These are phyloP conservation scores for Bombyx mandarina DNA, from an alignment of 1,140 invertebrate species.

Conservation along the genomic window DNA sequence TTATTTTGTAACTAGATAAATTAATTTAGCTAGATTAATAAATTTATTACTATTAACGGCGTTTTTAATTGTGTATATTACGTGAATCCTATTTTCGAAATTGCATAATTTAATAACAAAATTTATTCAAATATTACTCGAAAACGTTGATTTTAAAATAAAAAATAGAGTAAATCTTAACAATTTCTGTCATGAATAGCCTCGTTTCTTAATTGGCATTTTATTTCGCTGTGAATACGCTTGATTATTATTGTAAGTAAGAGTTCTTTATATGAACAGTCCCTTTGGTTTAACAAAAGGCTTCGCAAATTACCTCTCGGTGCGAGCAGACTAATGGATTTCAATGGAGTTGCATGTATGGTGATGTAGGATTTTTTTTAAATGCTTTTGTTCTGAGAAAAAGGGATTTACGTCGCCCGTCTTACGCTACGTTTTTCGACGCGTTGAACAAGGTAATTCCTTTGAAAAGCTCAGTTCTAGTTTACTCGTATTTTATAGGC, in stretches of 20 bases:
- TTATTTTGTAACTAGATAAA: no score
- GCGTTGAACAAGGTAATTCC: constrained; percentile 51
- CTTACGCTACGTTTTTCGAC: constrained; percentile 43
- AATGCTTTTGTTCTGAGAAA: constrained; percentile 53
- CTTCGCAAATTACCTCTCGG: constrained; percentile 51
- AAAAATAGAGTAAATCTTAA: no score
- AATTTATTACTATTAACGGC: no score
- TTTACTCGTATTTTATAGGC: constrained; percentile 28
- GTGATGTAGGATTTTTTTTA: constrained; percentile 48
- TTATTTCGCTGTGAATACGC: constrained; percentile 37
- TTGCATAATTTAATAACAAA: no score
- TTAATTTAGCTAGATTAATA: no score
- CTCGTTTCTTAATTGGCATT: constrained; percentile 27
- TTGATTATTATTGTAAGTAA: constrained; percentile 29
- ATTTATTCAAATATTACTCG: no score
- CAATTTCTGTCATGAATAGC: constrained; percentile 17
- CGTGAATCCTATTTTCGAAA: no score
- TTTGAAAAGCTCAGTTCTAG: constrained; percentile 35
- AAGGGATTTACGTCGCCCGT: constrained; percentile 49
- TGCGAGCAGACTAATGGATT: constrained; percentile 51
- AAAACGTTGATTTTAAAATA: no score
- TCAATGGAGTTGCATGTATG: constrained; percentile 57
- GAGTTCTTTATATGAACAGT: constrained; percentile 35
- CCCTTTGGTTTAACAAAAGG: constrained; percentile 48
- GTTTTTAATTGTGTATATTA: no score